phyloP scores from a whole-genome alignment of 2,888 invertebrate species.

The Rhorus exstirpatorius region DNA sequence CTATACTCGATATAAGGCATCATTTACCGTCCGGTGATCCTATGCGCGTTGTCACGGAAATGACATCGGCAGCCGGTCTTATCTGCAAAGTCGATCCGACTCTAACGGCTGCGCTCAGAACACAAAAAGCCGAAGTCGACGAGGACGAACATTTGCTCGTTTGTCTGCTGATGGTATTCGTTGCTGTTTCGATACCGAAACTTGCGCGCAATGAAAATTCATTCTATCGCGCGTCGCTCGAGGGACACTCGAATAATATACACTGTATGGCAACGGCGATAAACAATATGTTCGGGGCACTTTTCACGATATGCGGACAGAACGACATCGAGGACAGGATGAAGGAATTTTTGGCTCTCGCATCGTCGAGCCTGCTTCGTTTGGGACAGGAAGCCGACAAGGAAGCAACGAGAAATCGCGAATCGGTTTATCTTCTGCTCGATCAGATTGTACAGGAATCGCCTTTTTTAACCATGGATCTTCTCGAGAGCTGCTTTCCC shows the following conservation, averaged over 20 bases:
- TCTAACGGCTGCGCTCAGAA: slow-evolving; percentile 94
- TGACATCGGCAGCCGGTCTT: slow-evolving; percentile 98
- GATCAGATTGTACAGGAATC: slow-evolving; percentile 99
- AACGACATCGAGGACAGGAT: slow-evolving; percentile 99
- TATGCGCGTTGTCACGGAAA: slow-evolving; percentile 96
- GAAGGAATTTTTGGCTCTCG: slow-evolving; percentile 97
- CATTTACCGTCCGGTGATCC: slow-evolving; percentile 96
- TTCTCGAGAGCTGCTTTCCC: slow-evolving; percentile 99
- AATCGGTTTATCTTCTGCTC: slow-evolving; percentile 98
- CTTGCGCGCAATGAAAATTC: slow-evolving; percentile 96
- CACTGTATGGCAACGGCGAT: slow-evolving; percentile 99
- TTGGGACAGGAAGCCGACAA: slow-evolving; percentile 98
- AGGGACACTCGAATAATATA: slow-evolving; percentile 99
- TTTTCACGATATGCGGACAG: slow-evolving; percentile 98
- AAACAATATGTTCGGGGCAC: slow-evolving; percentile 97
- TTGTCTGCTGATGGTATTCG: slow-evolving; percentile 99
- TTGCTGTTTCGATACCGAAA: slow-evolving; percentile 98
- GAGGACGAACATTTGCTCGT: slow-evolving; percentile 97
- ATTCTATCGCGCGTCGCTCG: slow-evolving; percentile 94
- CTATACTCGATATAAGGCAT: slow-evolving; percentile 97
- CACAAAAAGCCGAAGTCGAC: slow-evolving; percentile 95
- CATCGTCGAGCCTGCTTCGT: slow-evolving; percentile 97
- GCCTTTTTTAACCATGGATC: slow-evolving; percentile 99
- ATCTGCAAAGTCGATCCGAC: slow-evolving; percentile 98
- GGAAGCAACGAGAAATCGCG: slow-evolving; percentile 96